Evolutionary conservation across 1,140 invertebrate species (phyloP).

Genomic region (Nomia melanderi): DNA sequence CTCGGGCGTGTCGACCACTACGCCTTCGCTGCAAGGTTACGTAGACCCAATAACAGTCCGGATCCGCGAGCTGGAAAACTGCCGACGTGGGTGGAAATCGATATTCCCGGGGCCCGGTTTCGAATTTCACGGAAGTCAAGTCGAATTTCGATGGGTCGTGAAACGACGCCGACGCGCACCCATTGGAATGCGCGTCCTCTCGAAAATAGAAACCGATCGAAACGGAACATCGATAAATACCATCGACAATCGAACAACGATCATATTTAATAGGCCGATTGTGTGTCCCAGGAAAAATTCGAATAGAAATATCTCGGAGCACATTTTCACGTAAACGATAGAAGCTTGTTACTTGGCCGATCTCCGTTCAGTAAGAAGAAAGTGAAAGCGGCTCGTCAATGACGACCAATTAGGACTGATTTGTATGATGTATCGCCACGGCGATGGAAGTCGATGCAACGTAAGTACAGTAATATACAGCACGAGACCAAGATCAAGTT

Average conservation of each 20-base stretch:
- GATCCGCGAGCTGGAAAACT: slow-evolving; percentile 64
- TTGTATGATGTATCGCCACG: slow-evolving; percentile 25
- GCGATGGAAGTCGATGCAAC: slow-evolving; percentile 21
- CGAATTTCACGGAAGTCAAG: slow-evolving; percentile 65
- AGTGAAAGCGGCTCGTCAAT: slow-evolving; percentile 29
- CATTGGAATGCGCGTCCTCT: too few species aligned
- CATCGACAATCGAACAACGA: too few species aligned
- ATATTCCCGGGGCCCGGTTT: slow-evolving; percentile 53
- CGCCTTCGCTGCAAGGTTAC: slow-evolving; percentile 73
- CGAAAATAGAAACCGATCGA: too few species aligned
- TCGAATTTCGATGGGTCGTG: slow-evolving; percentile 59
- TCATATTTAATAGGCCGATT: too few species aligned
- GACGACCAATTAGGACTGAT: slow-evolving; percentile 30
- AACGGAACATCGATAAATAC: too few species aligned
- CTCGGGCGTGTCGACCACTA: slow-evolving; percentile 67
- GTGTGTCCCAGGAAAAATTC: too few species aligned
- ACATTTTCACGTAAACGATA: background rate
- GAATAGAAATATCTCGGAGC: too few species aligned
- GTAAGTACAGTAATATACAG: slow-evolving; percentile 6
- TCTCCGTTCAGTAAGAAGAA: slow-evolving; percentile 3
- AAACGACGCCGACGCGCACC: slow-evolving; percentile 6
- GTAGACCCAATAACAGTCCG: slow-evolving; percentile 60
- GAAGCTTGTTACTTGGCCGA: background rate
- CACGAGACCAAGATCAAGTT: slow-evolving; percentile 45
- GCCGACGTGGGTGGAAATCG: slow-evolving; percentile 67